These are phyloP conservation scores for Porites lobata DNA, from an alignment of 92 coral and sea anemone species.

Conservation along the genomic window DNA sequence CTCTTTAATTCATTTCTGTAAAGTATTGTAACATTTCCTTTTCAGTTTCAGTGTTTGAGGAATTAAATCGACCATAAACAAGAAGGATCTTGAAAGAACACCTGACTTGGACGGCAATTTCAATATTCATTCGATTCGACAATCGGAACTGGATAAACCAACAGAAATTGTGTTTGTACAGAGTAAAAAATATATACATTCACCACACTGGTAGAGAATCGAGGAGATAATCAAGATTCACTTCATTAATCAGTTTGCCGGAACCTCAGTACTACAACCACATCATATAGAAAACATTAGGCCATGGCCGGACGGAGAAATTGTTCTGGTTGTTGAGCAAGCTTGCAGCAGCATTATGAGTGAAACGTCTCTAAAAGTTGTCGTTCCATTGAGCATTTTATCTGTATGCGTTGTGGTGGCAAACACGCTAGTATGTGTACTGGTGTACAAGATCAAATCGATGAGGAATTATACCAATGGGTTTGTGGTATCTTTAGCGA, in stretches of 20 bases:
- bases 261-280: slow-evolving; percentile 2
- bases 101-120: not conserved
- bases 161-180: not conserved
- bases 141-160: slow-evolving; percentile 8
- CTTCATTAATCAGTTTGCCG: slow-evolving; percentile 24
- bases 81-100: not conserved
- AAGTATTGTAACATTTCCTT: not conserved
- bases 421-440: slow-evolving; percentile 72
- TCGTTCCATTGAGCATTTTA: slow-evolving; percentile 65
- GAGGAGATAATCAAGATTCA: slow-evolving; percentile 8
- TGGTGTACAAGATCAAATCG: slow-evolving; percentile 75
- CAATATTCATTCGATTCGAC: slow-evolving; percentile 3
- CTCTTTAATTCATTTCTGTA: not conserved
- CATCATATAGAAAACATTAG: not conserved
- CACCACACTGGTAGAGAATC: slow-evolving; percentile 17
- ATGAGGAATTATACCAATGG: slow-evolving; percentile 89
- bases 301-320: not conserved
- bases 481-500: slow-evolving; percentile 87
- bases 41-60: slow-evolving; percentile 3
- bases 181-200: slow-evolving; percentile 4
- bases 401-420: slow-evolving; percentile 65
- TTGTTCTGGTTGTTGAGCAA: not conserved
- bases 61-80: not conserved
- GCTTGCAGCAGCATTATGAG: slow-evolving; percentile 6
- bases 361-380: not conserved